Evolutionary conservation across 2,113 vertebrate species (phyloP).

Genomic region (Etheostoma cragini): DNA sequence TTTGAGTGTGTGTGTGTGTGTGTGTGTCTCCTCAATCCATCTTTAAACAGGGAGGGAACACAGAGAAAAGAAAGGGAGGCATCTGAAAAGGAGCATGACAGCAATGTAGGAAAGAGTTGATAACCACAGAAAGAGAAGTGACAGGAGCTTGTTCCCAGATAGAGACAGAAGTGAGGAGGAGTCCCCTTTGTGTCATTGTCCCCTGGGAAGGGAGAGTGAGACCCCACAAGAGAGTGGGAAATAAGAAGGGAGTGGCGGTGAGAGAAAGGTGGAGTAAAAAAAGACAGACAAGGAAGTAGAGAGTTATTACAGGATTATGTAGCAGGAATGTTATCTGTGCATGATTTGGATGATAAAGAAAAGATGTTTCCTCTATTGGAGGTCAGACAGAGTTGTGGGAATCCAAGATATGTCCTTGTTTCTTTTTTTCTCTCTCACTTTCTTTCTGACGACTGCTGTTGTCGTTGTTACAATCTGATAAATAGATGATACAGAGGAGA

Average conservation of each 20-base stretch:
- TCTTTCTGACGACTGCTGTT: constrained; percentile 12
- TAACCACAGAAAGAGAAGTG: constrained; percentile 62
- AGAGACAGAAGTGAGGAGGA: constrained; percentile 44
- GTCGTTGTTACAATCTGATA: constrained; percentile 26
- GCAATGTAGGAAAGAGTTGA: constrained; percentile 56
- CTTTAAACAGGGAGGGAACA: constrained; percentile 57
- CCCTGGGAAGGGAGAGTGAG: constrained; percentile 52
- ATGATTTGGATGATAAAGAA: constrained; percentile 14
- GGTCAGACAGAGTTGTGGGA: constrained; percentile 37
- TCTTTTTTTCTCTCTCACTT: constrained; percentile 11
- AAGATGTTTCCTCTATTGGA: constrained; percentile 16
- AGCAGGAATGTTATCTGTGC: constrained; percentile 4
- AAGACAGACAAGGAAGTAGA: constrained; percentile 40
- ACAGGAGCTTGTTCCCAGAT: constrained; percentile 67
- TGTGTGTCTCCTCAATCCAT: constrained; percentile 47
- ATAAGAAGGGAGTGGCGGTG: constrained; percentile 65
- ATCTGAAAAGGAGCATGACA: constrained; percentile 58
- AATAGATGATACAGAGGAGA: constrained; percentile 27
- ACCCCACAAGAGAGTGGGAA: constrained; percentile 38
- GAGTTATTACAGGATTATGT: constrained; percentile 43
- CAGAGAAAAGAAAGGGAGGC: constrained; percentile 47
- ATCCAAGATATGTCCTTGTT: constrained; percentile 34
- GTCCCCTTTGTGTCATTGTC: constrained; percentile 37
- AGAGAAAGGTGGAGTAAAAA: constrained; percentile 38
- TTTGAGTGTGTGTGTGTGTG: constrained; percentile 39